phyloP scores from a whole-genome alignment of 2,797 vertebrate species.

The Myotis daubentonii region DNA sequence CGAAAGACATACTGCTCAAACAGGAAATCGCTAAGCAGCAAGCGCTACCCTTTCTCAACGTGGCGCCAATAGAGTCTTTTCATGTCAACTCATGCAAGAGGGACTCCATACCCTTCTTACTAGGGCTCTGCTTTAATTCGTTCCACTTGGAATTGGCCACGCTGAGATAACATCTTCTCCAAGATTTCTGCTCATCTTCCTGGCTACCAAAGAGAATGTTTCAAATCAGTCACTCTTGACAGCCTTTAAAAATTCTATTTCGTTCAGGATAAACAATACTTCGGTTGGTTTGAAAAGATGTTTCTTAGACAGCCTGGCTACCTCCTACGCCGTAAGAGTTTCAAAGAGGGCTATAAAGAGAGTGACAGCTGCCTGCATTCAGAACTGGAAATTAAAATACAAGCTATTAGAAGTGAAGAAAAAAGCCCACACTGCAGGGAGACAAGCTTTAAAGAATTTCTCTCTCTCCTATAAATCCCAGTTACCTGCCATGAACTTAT shows the following conservation, averaged over 20 bases:
- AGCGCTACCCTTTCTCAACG: neutral
- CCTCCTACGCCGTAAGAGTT: constrained; percentile 76
- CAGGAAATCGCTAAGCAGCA: neutral
- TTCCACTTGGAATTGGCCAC: neutral
- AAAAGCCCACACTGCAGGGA: constrained; percentile 69
- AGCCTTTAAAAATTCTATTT: constrained; percentile 75
- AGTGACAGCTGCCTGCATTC: constrained; percentile 79
- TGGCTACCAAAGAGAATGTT: constrained; percentile 56
- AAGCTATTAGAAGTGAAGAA: constrained; percentile 75
- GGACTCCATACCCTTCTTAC: neutral
- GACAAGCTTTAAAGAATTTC: constrained; percentile 65
- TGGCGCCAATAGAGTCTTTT: fast-evolving
- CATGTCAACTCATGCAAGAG: neutral
- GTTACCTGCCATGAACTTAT: constrained; percentile 81
- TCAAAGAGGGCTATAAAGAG: constrained; percentile 78
- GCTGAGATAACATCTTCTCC: neutral
- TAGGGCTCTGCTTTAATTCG: neutral
- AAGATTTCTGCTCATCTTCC: constrained; percentile 50
- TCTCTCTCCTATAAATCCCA: constrained; percentile 70
- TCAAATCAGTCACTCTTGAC: constrained; percentile 75
- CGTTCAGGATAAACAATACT: constrained; percentile 81
- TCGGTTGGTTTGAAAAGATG: constrained; percentile 76
- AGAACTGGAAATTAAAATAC: constrained; percentile 81
- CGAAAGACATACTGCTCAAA: neutral
- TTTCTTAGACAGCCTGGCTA: constrained; percentile 80